phyloP scores from a whole-genome alignment of 2,797 vertebrate genomes.

The Lagocephalus sceleratus region DNA sequence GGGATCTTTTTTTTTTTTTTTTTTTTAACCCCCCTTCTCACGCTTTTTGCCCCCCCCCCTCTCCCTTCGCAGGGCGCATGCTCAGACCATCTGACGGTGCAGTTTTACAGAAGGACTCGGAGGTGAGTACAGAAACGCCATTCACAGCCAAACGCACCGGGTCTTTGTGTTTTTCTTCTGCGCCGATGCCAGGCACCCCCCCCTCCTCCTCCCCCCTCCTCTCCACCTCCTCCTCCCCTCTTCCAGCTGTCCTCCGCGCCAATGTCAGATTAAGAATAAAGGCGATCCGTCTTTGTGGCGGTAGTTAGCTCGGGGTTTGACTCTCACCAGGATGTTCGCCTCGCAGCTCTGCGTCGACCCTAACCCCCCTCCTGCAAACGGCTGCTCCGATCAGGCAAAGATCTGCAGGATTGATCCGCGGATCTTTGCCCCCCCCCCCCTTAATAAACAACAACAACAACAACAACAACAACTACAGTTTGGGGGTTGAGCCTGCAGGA shows the following conservation, averaged over 20 bases:
- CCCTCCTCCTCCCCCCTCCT: too few relatives aligned
- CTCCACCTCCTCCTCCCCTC: too few relatives aligned
- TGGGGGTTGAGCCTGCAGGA: too few relatives aligned
- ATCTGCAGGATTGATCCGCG: too few relatives aligned
- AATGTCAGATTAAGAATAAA: slow-evolving; percentile 11
- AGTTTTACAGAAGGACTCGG: slow-evolving; percentile 61
- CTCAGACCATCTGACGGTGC: slow-evolving; percentile 65
- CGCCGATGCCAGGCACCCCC: slow-evolving; percentile 6
- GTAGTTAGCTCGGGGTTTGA: slow-evolving; percentile 33
- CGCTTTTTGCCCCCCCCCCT: slow-evolving; percentile 7
- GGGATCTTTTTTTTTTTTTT: too few relatives aligned
- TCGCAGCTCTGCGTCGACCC: too few relatives aligned
- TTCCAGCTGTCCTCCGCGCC: neutral
- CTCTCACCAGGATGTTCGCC: neutral
- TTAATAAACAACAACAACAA: too few relatives aligned
- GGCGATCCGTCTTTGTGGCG: neutral
- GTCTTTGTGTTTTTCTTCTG: slow-evolving; percentile 14
- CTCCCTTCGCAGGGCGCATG: slow-evolving; percentile 62
- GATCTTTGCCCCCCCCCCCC: too few relatives aligned
- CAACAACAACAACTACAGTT: too few relatives aligned
- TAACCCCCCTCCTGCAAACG: too few relatives aligned
- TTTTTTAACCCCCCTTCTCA: slow-evolving; percentile 14
- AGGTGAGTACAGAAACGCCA: slow-evolving; percentile 68
- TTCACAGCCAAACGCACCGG: slow-evolving; percentile 9
- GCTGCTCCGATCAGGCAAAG: too few relatives aligned